Evolutionary conservation across 53 echinoderm and acorn worm genomes (phyloP), one percentile per base, ranked within the genome.

Genomic region (Echinarachnius parma): DNA sequence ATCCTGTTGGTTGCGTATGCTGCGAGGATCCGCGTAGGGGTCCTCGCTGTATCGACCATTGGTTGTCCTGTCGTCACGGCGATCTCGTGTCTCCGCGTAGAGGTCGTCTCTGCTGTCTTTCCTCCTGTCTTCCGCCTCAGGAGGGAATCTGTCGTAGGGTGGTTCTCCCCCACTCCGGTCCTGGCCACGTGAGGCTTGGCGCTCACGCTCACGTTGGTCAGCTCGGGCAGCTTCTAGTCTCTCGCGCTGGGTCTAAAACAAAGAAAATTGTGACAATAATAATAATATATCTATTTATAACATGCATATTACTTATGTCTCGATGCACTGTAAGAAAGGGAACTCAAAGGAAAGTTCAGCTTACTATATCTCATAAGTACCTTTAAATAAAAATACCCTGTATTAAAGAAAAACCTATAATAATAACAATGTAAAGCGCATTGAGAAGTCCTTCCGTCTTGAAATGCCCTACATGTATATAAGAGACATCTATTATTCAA

Each of bases 111-210:
- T 29, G 15, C 66, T 53, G 13, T 82, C 84, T 22, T 59, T 62
- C 64, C 70, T 62, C 35, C 71, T 23, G 48, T 46, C 78, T 46
- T 84, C 84, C 16, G 76, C 78, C n/a, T 83, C 77, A 0, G 68
- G 83, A 22, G 68, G 76, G 21, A 62, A 19, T 22, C 72, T 33
- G 28, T 78, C 62, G 8, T 61, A 78, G 54, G 53, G 21, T 4
- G 59, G 28, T 21, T 78, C 84, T 60, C 80, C 86, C 31, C 75
- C 79, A n/a, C n/a, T n/a, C 9, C 83, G 60, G 31, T 84, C 89
- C 4, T 77, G 70, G 42, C 77, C 65, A 4, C 76, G 74, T 30
- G 44, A 28, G 4, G 39, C 62, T 57, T 64, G 75, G 0, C 70
- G 52, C 5, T 81, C 81, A 28, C 72, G 75, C 19, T 83, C 65